Percentiles rank a stretch among this genome's conserved stretches.
Conservation (phyloP, 2,888 invertebrate species). For the Cerastis rubricosa region DNA sequence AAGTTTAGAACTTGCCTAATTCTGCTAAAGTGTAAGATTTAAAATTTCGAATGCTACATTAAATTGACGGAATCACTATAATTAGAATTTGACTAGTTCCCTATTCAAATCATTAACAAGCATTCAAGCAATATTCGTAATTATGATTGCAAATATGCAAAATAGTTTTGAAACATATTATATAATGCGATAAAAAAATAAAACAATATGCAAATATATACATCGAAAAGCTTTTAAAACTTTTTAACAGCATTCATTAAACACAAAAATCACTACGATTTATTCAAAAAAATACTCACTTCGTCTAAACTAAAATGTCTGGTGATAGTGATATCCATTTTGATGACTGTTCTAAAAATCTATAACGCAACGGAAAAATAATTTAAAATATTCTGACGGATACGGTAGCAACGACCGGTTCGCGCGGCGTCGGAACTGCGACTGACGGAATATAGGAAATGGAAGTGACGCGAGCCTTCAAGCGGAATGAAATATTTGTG, state of each 20-base stretch:
- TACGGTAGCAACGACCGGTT: conserved; percentile 44
- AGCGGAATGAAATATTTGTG: conserved; percentile 66
- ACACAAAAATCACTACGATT: neutral
- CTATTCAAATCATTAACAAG: neutral
- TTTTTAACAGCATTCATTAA: neutral
- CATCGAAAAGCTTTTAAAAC: conserved; percentile 16
- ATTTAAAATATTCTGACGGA: conserved; percentile 13
- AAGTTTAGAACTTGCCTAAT: neutral
- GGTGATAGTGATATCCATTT: conserved; percentile 88
- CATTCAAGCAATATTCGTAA: neutral
- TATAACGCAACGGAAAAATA: conserved; percentile 12
- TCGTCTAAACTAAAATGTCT: conserved; percentile 89
- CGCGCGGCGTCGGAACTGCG: conserved; percentile 68
- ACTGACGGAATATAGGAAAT: conserved; percentile 79
- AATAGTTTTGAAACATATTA: neutral
- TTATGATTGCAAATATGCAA: neutral
- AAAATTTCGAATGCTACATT: neutral
- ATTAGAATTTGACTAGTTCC: neutral
- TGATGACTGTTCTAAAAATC: conserved; percentile 42
- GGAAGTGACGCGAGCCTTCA: conserved; percentile 68
- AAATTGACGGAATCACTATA: neutral
- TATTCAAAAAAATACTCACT: conserved; percentile 77
- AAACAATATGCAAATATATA: conserved; percentile 21
- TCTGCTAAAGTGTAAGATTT: neutral
- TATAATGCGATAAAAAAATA: neutral